A percentile compares a stretch with the other conserved stretches of the same genome.
Conservation (phyloP, 2,888 invertebrate species). For the Watsonalla cultraria region DNA sequence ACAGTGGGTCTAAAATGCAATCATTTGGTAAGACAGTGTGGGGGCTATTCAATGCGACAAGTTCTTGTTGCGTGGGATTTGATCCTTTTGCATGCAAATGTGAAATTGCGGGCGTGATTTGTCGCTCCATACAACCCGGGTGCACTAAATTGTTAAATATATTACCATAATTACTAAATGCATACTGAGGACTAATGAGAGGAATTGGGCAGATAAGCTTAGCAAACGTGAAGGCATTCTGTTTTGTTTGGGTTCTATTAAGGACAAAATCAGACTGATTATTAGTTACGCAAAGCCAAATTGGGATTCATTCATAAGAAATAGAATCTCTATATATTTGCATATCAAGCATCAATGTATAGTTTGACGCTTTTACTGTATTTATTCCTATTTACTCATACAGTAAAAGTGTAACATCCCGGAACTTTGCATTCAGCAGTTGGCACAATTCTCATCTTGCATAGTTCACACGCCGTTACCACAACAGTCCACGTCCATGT, state of each 20-base stretch:
- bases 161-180: no score
- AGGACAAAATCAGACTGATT: no score
- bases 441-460: slow-evolving; percentile 57
- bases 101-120: slow-evolving; percentile 48
- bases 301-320: no score
- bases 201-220: no score
- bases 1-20: slow-evolving; percentile 8
- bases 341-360: no score
- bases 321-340: no score
- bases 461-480: slow-evolving; percentile 12
- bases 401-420: slow-evolving; percentile 36
- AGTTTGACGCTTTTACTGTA: no score
- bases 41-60: slow-evolving; percentile 33
- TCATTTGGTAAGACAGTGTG: slow-evolving; percentile 3
- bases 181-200: no score
- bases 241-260: no score
- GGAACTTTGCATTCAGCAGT: slow-evolving; percentile 48
- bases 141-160: slow-evolving; percentile 20
- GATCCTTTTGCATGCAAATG: slow-evolving; percentile 49
- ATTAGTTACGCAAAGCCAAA: no score
- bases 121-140: slow-evolving; percentile 39
- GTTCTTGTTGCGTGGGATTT: slow-evolving; percentile 65
- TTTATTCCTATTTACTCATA: no score
- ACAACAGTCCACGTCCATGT: slow-evolving; percentile 24
- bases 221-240: no score